Base-by-base conservation (phyloP, 1,140 invertebrate species). In the Helicoverpa zea region DNA sequence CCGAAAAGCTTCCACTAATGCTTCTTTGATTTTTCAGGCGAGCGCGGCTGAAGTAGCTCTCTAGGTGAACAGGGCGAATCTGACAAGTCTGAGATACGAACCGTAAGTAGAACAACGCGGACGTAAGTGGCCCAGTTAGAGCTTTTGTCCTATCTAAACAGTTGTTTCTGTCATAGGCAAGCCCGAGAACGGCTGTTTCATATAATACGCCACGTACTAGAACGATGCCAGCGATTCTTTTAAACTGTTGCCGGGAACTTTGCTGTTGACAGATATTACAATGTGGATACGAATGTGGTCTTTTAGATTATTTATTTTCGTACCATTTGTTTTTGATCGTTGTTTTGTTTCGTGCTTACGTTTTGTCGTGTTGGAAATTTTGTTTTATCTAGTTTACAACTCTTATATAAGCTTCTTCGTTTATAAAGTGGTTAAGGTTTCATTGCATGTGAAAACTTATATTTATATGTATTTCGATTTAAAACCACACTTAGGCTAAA, bases 61-160 rank as follows among this genome's bases (percentile, higher is more conserved):
- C 23, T 11, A 74, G 56, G 43, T 61, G 58, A 76, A 76, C 30
- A 63, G 56, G 58, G 43, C 30, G 58, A 61, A 76, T 76, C 73
- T 76, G 73, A 47, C 58, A 64, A 49, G 59, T 30, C 61, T 77
- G 75, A 66, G 75, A 77, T 64, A 64, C 75, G 63, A n/a, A 29
- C 78, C 43, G 70, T 78, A 84, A 84, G 80, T 84, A 77, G 83
- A 81, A 68, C 80, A 51, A 59, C 54, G 80, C 77, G 73, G 73
- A 23, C 80, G 80, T 84, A 84, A 84, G 77, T 82, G 82, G 79
- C 88, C 89, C 78, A 88, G 83, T 89, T 88, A 84, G 78, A 84
- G 81, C 87, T 85, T 84, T 88, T 87, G 89, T 90, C 87, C 84
- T 87, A 86, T 90, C 84, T 87, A 87, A 89, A 87, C 86, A 90